phyloP scores from a whole-genome alignment of 2,888 invertebrate species.

The Pristionchus maxplancki region DNA sequence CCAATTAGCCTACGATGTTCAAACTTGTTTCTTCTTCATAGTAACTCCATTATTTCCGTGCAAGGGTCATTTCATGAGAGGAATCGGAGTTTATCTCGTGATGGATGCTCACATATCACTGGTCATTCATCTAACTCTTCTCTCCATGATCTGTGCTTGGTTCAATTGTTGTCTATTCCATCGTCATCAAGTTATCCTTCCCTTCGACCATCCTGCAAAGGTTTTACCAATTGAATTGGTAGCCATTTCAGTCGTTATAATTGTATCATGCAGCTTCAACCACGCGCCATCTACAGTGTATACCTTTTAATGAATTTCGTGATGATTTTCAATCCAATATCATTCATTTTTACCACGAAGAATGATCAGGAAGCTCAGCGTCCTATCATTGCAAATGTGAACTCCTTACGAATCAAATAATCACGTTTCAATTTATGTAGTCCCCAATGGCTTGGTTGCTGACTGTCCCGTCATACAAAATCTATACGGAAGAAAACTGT shows the following conservation, averaged over 20 bases:
- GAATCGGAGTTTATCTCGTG: neutral
- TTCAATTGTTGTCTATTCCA: slow-evolving; percentile 32
- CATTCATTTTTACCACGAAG: slow-evolving; percentile 12
- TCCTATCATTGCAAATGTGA: neutral
- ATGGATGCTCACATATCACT: neutral
- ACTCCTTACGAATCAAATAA: neutral
- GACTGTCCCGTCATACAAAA: neutral
- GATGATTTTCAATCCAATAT: slow-evolving; percentile 5
- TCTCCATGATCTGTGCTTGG: slow-evolving; percentile 3
- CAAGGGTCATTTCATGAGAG: neutral
- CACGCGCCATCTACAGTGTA: neutral
- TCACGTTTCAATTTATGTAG: neutral
- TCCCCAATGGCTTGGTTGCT: slow-evolving; percentile 21
- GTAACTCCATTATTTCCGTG: neutral
- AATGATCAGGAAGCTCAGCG: neutral
- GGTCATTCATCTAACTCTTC: neutral
- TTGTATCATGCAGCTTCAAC: neutral
- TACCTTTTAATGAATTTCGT: neutral
- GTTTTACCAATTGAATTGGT: neutral
- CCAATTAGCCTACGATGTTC: neutral
- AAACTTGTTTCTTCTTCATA: slow-evolving; percentile 30
- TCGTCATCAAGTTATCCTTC: slow-evolving; percentile 5
- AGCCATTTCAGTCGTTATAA: too few species aligned
- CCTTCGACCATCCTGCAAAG: slow-evolving; percentile 1
- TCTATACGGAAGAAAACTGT: neutral